Conservation (phyloP, 2,888 invertebrate species). For the Serrognathus titanus region DNA sequence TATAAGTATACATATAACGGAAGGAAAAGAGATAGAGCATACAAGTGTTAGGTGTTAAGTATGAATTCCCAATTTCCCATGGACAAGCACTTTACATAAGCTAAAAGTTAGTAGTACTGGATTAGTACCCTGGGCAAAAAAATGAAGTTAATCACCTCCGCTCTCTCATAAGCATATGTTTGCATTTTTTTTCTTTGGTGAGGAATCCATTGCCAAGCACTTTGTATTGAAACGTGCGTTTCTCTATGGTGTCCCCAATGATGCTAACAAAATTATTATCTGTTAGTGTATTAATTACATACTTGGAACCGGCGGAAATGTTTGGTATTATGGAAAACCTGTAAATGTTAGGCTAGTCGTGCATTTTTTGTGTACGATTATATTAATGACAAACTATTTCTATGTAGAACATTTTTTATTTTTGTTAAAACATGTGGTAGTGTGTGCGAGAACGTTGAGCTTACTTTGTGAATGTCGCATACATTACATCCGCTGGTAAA, state of each 20-base stretch:
- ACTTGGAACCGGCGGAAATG: neutral
- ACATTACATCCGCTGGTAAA: conserved; percentile 82
- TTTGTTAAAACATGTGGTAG: neutral
- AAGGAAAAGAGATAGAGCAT: no score
- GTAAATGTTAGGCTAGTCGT: conserved; percentile 22
- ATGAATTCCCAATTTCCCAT: no score
- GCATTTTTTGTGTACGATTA: neutral
- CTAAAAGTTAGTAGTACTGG: no score
- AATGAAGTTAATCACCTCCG: conserved; percentile 22
- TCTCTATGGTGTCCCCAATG: conserved; percentile 47
- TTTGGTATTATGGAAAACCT: conserved; percentile 26
- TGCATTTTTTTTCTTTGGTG: conserved; percentile 14
- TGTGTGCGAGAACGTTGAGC: conserved; percentile 35
- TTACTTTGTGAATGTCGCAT: conserved; percentile 85
- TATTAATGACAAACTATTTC: neutral
- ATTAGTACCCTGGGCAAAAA: no score
- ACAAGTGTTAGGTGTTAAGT: no score
- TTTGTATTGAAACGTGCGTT: conserved; percentile 44
- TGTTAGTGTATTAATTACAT: conserved; percentile 23
- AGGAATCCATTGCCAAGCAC: conserved; percentile 43
- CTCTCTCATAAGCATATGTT: conserved; percentile 17
- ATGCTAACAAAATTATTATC: conserved; percentile 42
- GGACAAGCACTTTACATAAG: no score
- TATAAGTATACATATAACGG: no score
- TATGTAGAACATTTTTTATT: neutral